phyloP scores from a whole-genome alignment of 2,888 invertebrate genomes.

The Esperia sulphurella region DNA sequence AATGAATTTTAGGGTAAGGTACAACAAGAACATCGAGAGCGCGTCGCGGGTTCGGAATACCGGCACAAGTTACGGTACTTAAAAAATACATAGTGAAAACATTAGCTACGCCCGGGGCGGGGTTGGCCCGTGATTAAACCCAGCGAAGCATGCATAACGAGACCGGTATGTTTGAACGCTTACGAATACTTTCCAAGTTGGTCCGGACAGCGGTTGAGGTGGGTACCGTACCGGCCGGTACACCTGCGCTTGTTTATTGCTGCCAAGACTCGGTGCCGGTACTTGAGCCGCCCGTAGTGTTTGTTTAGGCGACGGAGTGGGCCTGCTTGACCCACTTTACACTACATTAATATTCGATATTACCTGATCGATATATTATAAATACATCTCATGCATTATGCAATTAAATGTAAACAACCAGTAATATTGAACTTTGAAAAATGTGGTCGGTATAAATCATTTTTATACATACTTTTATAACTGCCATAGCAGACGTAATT shows the following conservation, averaged over 20 bases:
- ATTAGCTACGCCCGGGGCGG: conserved; percentile 63
- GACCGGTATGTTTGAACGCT: conserved; percentile 72
- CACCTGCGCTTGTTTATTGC: conserved; percentile 70
- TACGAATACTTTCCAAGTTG: conserved; percentile 70
- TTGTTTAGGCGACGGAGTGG: conserved; percentile 56
- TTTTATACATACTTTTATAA: no score
- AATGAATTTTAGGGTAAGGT: conserved; percentile 17
- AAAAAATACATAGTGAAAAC: conserved; percentile 77
- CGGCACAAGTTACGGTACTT: conserved; percentile 49
- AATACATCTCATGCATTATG: conserved; percentile 13
- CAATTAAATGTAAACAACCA: conserved; percentile 4
- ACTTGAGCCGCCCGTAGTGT: conserved; percentile 46
- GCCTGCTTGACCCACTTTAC: conserved; percentile 48
- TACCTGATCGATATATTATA: conserved; percentile 19
- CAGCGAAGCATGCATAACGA: conserved; percentile 75
- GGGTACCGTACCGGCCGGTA: conserved; percentile 23
- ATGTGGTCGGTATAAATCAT: no score
- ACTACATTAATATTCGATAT: conserved; percentile 51
- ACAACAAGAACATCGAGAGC: conserved; percentile 32
- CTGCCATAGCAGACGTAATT: no score
- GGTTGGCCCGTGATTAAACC: conserved; percentile 69
- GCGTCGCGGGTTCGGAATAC: conserved; percentile 30
- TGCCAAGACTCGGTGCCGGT: conserved; percentile 44
- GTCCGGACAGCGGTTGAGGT: conserved; percentile 57
- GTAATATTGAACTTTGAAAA: not conserved